Base-by-base conservation (phyloP, 2,113 vertebrate genomes). In the human region DNA sequence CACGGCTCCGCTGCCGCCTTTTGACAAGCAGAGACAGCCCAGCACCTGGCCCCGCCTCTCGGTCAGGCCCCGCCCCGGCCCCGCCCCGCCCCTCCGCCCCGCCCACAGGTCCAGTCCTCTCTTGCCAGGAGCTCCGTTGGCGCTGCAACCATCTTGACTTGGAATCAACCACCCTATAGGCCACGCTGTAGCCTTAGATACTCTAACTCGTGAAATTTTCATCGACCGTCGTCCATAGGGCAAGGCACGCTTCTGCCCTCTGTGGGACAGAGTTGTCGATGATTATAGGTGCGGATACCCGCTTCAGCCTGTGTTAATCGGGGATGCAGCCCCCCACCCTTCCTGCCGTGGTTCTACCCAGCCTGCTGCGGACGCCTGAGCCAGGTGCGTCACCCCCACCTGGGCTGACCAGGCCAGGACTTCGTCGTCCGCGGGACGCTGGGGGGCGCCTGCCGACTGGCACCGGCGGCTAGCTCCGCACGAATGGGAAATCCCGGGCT, bases 11-110 rank as follows among this genome's bases (percentile, higher is more conserved):
- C 48, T 1, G 94, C 95, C 61, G 97, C 98, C 96, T 98, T 98
- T 98, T 98, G 97, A 98, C 97, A 98, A 97, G 98, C 90, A 97
- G 97, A 84, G 96, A 80, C 94, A 32, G 35, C 97, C 81, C 96
- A 79, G 70, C 96, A 96, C 97, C 97, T 97, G 97, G 97, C 96
- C 96, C 80, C 97, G 72, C 97, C 98, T 87, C 52, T 0, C 3
- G 27, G 0, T 0, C 0, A 0, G 8, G 18, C 70, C 38, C 35
- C 94, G 75, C 90, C 98, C 73, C 18, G 25, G 0, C 10, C 18
- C 14, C 4, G 18, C 57, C 38, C 27, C 0, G 0, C 0, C 0
- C 38, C 13, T 0, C 0, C 0, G 12, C 52, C 38, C 32, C 96
- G 93, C 79, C 98, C 97, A 89, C 55, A 3, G 25, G 40, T 48